Conservation (phyloP, 2,797 vertebrate genomes). For the Knipowitschia caucasica region DNA sequence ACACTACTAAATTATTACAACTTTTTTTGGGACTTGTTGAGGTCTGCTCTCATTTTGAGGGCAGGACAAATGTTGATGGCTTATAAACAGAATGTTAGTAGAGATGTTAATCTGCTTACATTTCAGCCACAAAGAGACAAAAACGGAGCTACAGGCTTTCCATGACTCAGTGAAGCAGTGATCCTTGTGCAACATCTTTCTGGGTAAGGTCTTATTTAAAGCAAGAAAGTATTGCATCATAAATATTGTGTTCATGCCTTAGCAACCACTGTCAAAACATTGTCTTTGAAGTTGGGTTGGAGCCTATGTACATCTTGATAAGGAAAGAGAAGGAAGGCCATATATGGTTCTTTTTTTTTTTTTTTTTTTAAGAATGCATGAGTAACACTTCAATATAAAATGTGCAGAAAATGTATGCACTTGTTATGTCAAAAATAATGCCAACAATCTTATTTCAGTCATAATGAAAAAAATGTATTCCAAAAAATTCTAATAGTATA, state of each 20-base stretch:
- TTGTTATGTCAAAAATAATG: too few relatives aligned
- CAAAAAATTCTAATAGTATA: too few relatives aligned
- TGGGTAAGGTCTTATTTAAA: too few relatives aligned
- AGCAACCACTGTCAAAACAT: neutral
- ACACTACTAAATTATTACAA: neutral
- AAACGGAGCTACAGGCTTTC: slow-evolving; percentile 73
- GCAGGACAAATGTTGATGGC: slow-evolving; percentile 48
- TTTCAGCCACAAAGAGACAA: slow-evolving; percentile 65
- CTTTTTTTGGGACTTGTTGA: slow-evolving; percentile 39
- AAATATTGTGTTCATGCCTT: neutral
- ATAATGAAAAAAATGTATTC: too few relatives aligned
- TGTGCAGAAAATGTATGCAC: too few relatives aligned
- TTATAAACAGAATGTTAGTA: slow-evolving; percentile 56
- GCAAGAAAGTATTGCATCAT: neutral
- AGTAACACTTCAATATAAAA: too few relatives aligned
- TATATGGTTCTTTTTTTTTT: too few relatives aligned
- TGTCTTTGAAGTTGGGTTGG: too few relatives aligned
- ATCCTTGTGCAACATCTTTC: slow-evolving; percentile 25
- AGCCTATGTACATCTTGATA: neutral
- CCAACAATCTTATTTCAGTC: too few relatives aligned
- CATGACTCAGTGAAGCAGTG: slow-evolving; percentile 54
- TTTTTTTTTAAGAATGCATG: too few relatives aligned
- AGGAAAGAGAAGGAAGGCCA: neutral
- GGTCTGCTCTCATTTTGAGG: slow-evolving; percentile 43
- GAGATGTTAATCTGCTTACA: slow-evolving; percentile 77